A percentile compares a stretch with the other conserved stretches of the same genome.
These are phyloP conservation scores for Megamerina dolium DNA, from an alignment of 2,888 invertebrate species.

Conservation along the genomic window DNA sequence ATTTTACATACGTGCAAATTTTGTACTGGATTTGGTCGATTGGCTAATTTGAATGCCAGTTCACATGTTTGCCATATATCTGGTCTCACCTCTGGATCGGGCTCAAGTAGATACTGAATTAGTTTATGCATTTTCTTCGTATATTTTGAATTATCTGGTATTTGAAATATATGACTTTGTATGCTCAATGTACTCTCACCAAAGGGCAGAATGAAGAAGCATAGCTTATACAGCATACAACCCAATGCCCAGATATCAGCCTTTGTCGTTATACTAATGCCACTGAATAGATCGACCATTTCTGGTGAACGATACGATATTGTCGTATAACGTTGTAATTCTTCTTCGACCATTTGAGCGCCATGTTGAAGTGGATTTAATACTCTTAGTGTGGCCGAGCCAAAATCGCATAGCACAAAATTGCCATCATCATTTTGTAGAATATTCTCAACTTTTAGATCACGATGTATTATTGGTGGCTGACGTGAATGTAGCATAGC, in stretches of 20 bases:
- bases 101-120: conserved; percentile 78
- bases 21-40: conserved; percentile 71
- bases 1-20: conserved; percentile 68
- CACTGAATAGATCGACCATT: conserved; percentile 87
- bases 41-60: conserved; percentile 64
- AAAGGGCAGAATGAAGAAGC: conserved; percentile 84
- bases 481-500: conserved; percentile 86
- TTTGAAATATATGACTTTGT: conserved; percentile 78
- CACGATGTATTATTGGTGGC: conserved; percentile 87
- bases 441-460: conserved; percentile 89
- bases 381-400: conserved; percentile 80
- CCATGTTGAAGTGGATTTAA: conserved; percentile 64
- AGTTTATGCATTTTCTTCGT: conserved; percentile 65
- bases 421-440: conserved; percentile 71
- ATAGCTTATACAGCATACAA: conserved; percentile 81
- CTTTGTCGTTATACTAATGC: conserved; percentile 76
- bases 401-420: conserved; percentile 89
- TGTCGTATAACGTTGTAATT: conserved; percentile 83
- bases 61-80: conserved; percentile 80
- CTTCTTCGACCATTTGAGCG: conserved; percentile 69
- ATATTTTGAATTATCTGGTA: conserved; percentile 75
- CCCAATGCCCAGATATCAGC: conserved; percentile 89
- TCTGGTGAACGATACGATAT: conserved; percentile 85
- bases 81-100: conserved; percentile 74
- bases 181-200: conserved; percentile 90